Evolutionary conservation across 1,140 invertebrate species (phyloP).

Genomic region (Drosophila jambulina): DNA sequence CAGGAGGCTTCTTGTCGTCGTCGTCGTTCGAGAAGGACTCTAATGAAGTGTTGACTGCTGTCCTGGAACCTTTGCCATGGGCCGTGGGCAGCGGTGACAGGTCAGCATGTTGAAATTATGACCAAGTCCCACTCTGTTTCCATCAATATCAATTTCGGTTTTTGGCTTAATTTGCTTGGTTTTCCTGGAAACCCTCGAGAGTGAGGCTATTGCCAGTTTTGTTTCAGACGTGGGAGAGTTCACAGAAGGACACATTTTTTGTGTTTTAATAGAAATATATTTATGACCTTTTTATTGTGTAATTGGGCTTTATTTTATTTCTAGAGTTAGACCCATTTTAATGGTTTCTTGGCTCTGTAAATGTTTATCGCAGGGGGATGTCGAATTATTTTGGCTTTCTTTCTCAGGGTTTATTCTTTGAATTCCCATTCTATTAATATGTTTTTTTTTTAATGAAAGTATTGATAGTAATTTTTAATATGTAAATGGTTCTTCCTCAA

Average conservation of each 20-base stretch:
- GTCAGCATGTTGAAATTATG: conserved; percentile 62
- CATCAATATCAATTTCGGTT: conserved; percentile 73
- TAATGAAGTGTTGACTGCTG: conserved; percentile 70
- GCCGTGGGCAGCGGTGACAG: conserved; percentile 29
- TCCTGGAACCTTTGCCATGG: conserved; percentile 19
- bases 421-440: neutral
- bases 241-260: neutral
- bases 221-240: neutral
- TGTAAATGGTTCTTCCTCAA: no score
- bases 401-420: neutral
- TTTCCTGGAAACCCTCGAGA: conserved; percentile 1
- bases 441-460: neutral
- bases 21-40: conserved; percentile 49
- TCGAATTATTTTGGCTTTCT: neutral
- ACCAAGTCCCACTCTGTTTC: conserved; percentile 27
- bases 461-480: neutral
- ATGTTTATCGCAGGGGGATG: neutral
- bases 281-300: conserved; percentile 9
- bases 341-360: neutral
- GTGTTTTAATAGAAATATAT: conserved; percentile 1
- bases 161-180: conserved; percentile 32
- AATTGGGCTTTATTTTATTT: conserved; percentile 2
- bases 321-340: neutral
- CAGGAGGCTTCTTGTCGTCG: neutral
- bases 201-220: neutral